A percentile compares a stretch with the other conserved stretches of the same genome.
phyloP scores from a whole-genome alignment of 2,113 vertebrate genomes.

The Megaceryle maxima region DNA sequence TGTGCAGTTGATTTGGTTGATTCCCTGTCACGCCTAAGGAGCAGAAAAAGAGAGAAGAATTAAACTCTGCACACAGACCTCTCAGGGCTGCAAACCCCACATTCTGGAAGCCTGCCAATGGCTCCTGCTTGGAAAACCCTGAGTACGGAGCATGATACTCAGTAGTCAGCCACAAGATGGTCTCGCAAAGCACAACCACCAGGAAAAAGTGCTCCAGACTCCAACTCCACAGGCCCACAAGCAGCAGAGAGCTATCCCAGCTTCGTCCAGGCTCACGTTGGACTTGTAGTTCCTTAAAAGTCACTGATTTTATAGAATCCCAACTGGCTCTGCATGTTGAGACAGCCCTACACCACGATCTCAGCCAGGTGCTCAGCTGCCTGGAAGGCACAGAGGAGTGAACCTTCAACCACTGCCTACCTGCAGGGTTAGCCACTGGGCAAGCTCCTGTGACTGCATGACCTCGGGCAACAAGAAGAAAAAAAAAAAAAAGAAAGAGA shows the following conservation, averaged over 20 bases:
- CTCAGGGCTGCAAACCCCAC: not conserved
- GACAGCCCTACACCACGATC: not conserved
- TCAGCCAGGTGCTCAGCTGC: not conserved
- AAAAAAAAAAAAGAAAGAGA: not conserved
- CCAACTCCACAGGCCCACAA: not conserved
- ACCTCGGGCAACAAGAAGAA: accelerated
- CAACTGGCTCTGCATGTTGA: accelerated
- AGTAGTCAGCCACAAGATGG: not conserved
- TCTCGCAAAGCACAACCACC: not conserved
- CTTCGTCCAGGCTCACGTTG: too few relatives aligned
- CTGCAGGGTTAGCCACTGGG: not conserved
- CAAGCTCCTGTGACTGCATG: not conserved
- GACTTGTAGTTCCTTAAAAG: not conserved
- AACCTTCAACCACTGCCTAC: not conserved
- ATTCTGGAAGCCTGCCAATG: not conserved
- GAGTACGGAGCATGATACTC: not conserved
- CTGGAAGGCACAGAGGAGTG: not conserved
- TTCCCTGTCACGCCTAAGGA: constrained; percentile 81
- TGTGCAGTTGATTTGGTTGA: constrained; percentile 83
- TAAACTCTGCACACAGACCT: not conserved
- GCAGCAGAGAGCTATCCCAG: not conserved
- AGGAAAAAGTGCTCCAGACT: not conserved
- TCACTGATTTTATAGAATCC: not conserved
- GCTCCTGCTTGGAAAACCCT: not conserved
- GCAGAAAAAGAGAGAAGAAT: not conserved